Evolutionary conservation across 2,113 vertebrate species (phyloP), one percentile per base, ranked within the genome.

Genomic region (Protomyctophum bolini): DNA sequence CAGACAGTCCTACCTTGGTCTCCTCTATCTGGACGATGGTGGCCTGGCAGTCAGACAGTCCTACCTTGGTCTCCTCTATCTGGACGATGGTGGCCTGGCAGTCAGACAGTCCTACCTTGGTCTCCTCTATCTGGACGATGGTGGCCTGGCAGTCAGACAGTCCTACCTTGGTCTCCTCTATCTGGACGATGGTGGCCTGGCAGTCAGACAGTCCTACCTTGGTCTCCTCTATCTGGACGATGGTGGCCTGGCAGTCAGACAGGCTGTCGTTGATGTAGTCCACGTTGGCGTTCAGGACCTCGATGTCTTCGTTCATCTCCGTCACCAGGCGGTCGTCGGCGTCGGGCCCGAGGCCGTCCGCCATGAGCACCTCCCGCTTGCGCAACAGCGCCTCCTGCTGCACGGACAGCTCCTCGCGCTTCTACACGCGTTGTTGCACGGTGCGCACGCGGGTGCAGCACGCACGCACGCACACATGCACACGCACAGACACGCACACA

Each of bases 191-290:
- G n/a, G n/a, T n/a, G n/a, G n/a, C n/a, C n/a, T n/a, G n/a, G n/a
- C n/a, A n/a, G n/a, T n/a, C n/a, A n/a, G n/a, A n/a, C n/a, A n/a
- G n/a, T n/a, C n/a, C n/a, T n/a, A 97, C 97, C 95, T 99, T 99
- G 76, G 95, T 96, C 88, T 99, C 97, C 76, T 98, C 97, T 48
- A 99, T 96, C 90, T 99, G 97, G 78, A 99, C 93, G 41, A 99
- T 98, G 75, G 96, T 98, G 80, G 97, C 97, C 88, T 99, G 97
- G 89, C 97, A 98, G 89, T 99, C 97, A 0, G 94, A 95, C 80
- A 99, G 94, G 83, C 96, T 96, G 86, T 99, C 97, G 0, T 95
- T 98, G 89, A 99, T 97, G 78, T 99, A 99, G 89, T 99, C 97
- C 0, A 99, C 94, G 82, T 99, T 99, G 89, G 97, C 97, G 0